Evolutionary conservation across 2,888 invertebrate species (phyloP).

Genomic region (Celastrina argiolus): DNA sequence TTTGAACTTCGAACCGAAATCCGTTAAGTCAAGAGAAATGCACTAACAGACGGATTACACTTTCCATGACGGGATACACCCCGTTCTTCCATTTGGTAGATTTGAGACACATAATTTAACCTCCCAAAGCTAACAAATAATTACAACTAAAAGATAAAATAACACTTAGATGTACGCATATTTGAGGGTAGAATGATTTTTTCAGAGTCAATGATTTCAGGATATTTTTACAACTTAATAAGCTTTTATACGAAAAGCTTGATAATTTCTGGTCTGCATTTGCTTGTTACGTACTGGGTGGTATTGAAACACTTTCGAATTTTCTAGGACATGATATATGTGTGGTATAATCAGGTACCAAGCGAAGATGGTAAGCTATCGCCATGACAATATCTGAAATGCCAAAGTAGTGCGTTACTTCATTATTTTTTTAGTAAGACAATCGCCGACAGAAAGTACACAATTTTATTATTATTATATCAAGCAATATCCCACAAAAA

Average conservation of each 20-base stretch:
- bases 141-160: constrained; percentile 15
- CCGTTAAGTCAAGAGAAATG: background rate
- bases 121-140: constrained; percentile 23
- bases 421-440: no score
- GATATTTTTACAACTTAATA: background rate
- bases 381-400: no score
- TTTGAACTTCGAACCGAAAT: background rate
- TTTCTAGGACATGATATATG: no score
- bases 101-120: constrained; percentile 14
- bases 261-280: background rate
- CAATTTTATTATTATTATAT: no score
- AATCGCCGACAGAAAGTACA: no score
- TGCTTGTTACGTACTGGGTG: background rate
- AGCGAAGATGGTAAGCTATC: no score
- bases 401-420: no score
- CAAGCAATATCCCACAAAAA: no score
- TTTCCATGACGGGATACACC: background rate
- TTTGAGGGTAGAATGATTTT: background rate
- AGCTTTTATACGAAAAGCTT: background rate
- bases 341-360: no score
- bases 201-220: background rate
- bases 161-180: background rate
- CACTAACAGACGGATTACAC: background rate
- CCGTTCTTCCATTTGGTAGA: background rate
- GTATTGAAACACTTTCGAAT: background rate